Evolutionary conservation across 2,888 invertebrate species (phyloP), one percentile per base, ranked within the genome.

Genomic region (Caenorhabditis afra): DNA sequence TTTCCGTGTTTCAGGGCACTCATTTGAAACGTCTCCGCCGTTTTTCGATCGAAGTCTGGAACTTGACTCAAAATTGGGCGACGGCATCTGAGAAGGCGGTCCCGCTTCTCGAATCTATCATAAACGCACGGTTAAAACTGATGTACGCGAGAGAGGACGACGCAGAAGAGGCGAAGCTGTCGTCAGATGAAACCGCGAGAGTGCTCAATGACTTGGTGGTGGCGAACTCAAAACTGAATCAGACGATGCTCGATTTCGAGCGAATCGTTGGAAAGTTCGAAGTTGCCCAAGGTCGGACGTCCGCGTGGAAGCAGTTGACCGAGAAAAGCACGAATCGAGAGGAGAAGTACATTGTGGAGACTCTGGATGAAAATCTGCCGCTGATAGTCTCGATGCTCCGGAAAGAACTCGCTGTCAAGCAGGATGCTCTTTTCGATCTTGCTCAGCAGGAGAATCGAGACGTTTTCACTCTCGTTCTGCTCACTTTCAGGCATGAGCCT

Each of bases 41-140:
- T 10, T 83, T 86, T 47, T 81, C 81, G 1, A 79, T 85, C 18
- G 85, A 86, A 79, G 82, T 85, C 11, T 86, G 84, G 84, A 86
- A 86, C 68, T 65, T 85, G 64, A 83, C 83, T 1, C 81, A 81
- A 71, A 81, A 83, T 49, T 86, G 86, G 86, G 74, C 49, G 10
- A 71, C 71, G 4, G 55, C 77, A 3, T 68, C 82, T n/a, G 53
- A 58, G 16, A 75, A 64, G 47, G 68, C 81, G 0, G 61, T 67
- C 2, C 53, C 61, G 11, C 37, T 45, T 16, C n/a, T 84, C 20
- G 80, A 83, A 50, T 50, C 45, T 10, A 50, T 86, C 11, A 47
- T 80, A 0, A 82, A 82, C 66, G 70, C 44, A 12, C 78, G 84
- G n/a, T 77, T 84, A 29, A 68, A 81, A 65, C 12, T 85, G 37